phyloP scores from a whole-genome alignment of 2,113 vertebrate species.

The Ardeotis arabs region DNA sequence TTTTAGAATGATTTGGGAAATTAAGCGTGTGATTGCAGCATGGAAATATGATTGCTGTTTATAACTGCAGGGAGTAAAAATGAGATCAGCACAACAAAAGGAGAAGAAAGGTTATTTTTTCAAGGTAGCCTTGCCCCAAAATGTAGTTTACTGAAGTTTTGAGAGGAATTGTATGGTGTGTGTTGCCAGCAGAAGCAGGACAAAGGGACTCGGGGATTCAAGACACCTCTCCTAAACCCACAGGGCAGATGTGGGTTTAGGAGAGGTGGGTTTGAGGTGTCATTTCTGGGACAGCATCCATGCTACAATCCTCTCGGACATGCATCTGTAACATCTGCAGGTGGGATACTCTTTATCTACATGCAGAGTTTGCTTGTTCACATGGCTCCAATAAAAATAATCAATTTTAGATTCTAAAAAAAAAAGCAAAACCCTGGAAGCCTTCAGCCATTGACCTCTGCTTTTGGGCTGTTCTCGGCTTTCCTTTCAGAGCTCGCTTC shows the following conservation, averaged over 20 bases:
- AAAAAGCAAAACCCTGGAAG: neutral
- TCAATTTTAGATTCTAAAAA: neutral
- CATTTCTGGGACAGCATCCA: neutral
- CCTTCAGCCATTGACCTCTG: neutral
- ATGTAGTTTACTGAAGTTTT: neutral
- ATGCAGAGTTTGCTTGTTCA: neutral
- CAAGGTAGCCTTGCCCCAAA: neutral
- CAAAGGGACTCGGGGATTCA: neutral
- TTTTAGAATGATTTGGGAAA: slow-evolving; percentile 57
- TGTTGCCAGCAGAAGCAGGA: neutral
- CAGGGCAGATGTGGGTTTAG: neutral
- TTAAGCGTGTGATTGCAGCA: slow-evolving; percentile 53
- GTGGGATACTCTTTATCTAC: neutral
- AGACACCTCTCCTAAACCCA: neutral
- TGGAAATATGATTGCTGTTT: slow-evolving; percentile 50
- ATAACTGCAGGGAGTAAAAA: slow-evolving; percentile 16
- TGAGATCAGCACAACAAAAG: neutral
- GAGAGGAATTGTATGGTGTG: neutral
- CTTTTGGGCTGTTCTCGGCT: neutral
- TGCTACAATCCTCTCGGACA: neutral
- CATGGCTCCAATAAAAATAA: neutral
- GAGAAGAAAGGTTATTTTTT: neutral
- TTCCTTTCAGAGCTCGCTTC: neutral
- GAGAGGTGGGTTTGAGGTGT: neutral
- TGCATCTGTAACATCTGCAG: neutral